Base-by-base conservation (phyloP, 2,797 vertebrate genomes). In the Cynopterus sphinx region DNA sequence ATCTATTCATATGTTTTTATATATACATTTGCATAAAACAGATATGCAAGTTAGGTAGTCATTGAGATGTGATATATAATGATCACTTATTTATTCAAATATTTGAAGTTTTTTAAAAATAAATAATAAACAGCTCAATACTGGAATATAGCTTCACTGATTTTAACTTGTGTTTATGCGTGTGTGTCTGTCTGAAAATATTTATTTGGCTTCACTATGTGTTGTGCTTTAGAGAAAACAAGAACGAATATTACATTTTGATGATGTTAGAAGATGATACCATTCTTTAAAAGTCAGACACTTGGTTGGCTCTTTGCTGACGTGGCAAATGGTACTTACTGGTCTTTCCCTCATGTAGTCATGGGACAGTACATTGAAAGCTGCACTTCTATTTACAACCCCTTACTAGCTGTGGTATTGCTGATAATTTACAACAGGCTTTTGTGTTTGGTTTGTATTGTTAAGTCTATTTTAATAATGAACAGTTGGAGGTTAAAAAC, bases 11-110 rank as follows among this genome's bases (percentile, higher is more conserved):
- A 94, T 59, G 43, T 59, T 95, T 95, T 86, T 49, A 81, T 63
- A 31, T 73, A 86, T 71, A 12, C 12, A 57, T 83, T 83, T 70
- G 19, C 41, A 89, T 79, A 86, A 70, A 43, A 77, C 46, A 39
- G 49, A 74, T 95, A 85, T 71, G 3, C 1, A 91, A 83, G 36
- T 81, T 94, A 49, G 57, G n/a, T 88, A 70, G 88, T 94, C 90
- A 65, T 31, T 87, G 31, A 96, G 83, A 59, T 85, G 43, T 0
- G 87, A 57, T 24, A 65, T 85, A 0, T 57, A 92, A 75, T 87
- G 31, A 88, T 95, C 39, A 83, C 22, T 84, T 73, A 89, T 79
- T 96, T 71, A 94, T 89, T 90, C 41, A 91, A 89, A 90, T 87
- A 92, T 87, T 92, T 95, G 19, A 82, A 87, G 19, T 49, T 75